Percentiles rank a stretch among this genome's conserved stretches.
Conservation (phyloP, 2,113 vertebrate genomes). For the Channa argus region DNA sequence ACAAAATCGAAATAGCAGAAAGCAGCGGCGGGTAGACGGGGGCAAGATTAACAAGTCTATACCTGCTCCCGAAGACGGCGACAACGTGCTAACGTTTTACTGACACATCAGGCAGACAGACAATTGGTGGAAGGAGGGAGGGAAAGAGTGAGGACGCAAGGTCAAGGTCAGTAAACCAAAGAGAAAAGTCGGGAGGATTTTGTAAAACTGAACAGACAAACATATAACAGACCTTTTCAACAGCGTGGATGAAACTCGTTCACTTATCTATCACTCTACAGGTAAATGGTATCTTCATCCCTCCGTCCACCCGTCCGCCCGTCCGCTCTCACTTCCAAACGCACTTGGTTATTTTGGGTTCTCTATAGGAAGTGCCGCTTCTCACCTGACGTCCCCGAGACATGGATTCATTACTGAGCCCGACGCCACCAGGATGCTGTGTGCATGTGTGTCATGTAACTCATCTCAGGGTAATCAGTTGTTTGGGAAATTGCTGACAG, state of each 20-base stretch:
- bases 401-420: slow-evolving; percentile 75
- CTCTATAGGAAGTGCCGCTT: slow-evolving; percentile 72
- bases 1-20: slow-evolving; percentile 74
- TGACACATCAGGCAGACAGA: slow-evolving; percentile 76
- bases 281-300: slow-evolving; percentile 11
- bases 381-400: slow-evolving; percentile 77
- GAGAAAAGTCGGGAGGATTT: slow-evolving; percentile 34
- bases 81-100: slow-evolving; percentile 78
- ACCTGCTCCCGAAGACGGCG: slow-evolving; percentile 73
- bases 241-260: no score
- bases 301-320: background rate
- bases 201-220: background rate
- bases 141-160: slow-evolving; percentile 37
- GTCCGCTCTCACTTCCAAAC: slow-evolving; percentile 34
- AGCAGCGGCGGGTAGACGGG: slow-evolving; percentile 32
- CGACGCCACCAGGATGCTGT: slow-evolving; percentile 80
- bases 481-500: slow-evolving; percentile 91
- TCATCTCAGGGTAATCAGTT: slow-evolving; percentile 87
- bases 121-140: slow-evolving; percentile 40
- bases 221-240: no score
- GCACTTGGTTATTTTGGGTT: slow-evolving; percentile 72
- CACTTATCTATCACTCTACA: slow-evolving; percentile 15
- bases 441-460: slow-evolving; percentile 69
- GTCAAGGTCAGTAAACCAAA: slow-evolving; percentile 67
- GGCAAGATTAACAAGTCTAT: slow-evolving; percentile 70